Evolutionary conservation across 2,888 invertebrate genomes (phyloP).

Genomic region (Phorcus lineatus): DNA sequence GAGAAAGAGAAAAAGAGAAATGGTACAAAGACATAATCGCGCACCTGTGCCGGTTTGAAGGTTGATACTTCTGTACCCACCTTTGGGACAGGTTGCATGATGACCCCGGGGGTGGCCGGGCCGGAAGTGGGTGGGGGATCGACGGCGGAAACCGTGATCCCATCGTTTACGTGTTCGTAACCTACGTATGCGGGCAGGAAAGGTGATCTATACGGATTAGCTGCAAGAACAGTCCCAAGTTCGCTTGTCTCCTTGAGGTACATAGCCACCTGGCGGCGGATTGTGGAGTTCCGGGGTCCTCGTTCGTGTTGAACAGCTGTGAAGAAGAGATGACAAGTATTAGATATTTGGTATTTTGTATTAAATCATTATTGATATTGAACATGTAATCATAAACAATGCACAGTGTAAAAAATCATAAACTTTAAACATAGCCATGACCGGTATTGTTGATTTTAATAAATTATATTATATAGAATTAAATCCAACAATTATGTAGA

Average conservation of each 20-base stretch:
- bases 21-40: background rate
- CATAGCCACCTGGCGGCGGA: constrained; percentile 92
- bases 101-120: constrained; percentile 49
- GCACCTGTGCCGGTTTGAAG: constrained; percentile 11
- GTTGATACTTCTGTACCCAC: constrained; percentile 26
- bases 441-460: no score
- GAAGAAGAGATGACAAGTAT: constrained; percentile 65
- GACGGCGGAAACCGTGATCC: constrained; percentile 63
- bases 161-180: constrained; percentile 59
- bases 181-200: constrained; percentile 64
- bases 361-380: no score
- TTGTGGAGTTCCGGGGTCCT: constrained; percentile 95
- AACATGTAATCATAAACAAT: no score
- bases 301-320: constrained; percentile 98
- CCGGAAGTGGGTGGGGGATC: constrained; percentile 58
- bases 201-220: constrained; percentile 62
- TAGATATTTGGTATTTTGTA: no score
- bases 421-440: no score
- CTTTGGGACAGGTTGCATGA: constrained; percentile 74
- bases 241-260: constrained; percentile 81
- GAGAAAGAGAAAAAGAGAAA: no score
- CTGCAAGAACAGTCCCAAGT: constrained; percentile 58
- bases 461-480: no score
- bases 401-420: no score
- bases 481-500: no score